Conservation (phyloP, 2,113 vertebrate genomes). For the Sylvilagus bachmani region DNA sequence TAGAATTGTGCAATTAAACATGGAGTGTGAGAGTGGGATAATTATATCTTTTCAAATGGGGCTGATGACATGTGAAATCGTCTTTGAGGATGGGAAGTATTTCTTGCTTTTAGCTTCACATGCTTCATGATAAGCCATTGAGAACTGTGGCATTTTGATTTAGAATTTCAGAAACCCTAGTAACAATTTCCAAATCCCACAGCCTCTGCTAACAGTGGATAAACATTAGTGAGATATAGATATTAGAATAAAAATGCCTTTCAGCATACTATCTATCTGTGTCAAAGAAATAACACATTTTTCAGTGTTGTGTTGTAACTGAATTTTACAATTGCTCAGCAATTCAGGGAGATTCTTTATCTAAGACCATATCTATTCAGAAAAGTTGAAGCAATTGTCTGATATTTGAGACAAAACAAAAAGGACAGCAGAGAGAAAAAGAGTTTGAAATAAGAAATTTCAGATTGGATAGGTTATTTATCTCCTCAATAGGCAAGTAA, state of each 20-base stretch:
- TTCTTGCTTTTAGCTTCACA: constrained; percentile 7
- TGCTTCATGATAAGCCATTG: constrained; percentile 22
- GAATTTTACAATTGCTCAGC: constrained; percentile 20
- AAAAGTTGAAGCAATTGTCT: constrained; percentile 22
- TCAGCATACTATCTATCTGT: neutral
- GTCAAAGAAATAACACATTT: neutral
- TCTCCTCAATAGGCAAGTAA: neutral
- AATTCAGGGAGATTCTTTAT: constrained; percentile 13
- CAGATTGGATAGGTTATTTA: neutral
- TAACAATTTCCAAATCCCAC: constrained; percentile 40
- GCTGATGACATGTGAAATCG: neutral
- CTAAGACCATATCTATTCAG: neutral
- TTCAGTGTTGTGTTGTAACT: neutral
- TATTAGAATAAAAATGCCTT: constrained; percentile 59
- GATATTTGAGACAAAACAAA: constrained; percentile 43
- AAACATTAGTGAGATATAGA: constrained; percentile 36
- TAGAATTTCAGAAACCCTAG: constrained; percentile 37
- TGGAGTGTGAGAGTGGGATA: constrained; percentile 3
- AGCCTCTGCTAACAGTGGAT: constrained; percentile 43
- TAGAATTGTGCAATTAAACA: constrained; percentile 49
- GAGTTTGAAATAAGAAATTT: constrained; percentile 26
- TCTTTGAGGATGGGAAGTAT: neutral
- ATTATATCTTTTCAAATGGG: constrained; percentile 50
- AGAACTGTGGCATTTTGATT: constrained; percentile 41
- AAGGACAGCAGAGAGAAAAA: constrained; percentile 6